Conservation (phyloP, 2,797 vertebrate species). For the Peromyscus attwateri region DNA sequence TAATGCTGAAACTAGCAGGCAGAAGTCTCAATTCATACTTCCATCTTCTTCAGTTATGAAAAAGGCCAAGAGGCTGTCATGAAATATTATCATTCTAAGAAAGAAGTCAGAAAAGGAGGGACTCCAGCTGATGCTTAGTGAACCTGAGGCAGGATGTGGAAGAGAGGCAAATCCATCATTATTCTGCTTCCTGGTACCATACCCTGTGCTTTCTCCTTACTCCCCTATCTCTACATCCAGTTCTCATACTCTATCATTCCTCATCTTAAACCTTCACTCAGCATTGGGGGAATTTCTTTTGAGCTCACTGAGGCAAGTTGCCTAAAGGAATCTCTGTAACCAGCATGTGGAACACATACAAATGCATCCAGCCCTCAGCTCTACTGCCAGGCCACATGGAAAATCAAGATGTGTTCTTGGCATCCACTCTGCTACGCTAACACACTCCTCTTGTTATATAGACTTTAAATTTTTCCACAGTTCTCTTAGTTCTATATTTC, state of each 20-base stretch:
- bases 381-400: slow-evolving; percentile 55
- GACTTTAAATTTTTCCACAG: slow-evolving; percentile 17
- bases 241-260: neutral
- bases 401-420: slow-evolving; percentile 37
- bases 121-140: neutral
- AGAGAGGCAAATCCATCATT: neutral
- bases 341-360: neutral
- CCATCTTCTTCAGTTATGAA: neutral
- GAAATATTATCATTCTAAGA: neutral
- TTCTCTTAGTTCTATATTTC: slow-evolving; percentile 55
- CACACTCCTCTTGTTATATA: slow-evolving; percentile 22
- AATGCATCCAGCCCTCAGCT: neutral
- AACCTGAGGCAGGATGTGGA: neutral
- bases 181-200: neutral
- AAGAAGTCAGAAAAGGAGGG: neutral
- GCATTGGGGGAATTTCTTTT: neutral
- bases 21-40: neutral
- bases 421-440: slow-evolving; percentile 10
- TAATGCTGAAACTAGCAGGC: neutral
- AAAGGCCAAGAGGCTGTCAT: neutral
- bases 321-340: neutral
- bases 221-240: neutral
- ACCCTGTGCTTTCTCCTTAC: neutral
- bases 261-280: neutral
- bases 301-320: neutral